Percentiles rank a stretch among this genome's conserved stretches.
Conservation (phyloP, 2,888 invertebrate genomes). For the Pinctada fucata region DNA sequence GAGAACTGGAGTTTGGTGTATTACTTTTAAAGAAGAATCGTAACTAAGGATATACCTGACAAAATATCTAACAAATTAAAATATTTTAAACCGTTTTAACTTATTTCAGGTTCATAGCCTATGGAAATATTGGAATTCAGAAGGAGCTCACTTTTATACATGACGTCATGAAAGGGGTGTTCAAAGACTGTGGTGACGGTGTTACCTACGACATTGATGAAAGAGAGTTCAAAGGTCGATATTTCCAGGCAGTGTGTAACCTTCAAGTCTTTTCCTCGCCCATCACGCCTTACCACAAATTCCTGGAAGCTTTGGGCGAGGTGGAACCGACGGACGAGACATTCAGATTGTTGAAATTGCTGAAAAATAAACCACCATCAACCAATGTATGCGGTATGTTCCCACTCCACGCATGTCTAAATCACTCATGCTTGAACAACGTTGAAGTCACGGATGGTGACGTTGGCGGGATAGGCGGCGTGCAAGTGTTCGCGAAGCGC, state of each 20-base stretch:
- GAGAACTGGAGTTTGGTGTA: no score
- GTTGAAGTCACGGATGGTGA: constrained; percentile 67
- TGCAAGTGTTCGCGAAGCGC: constrained; percentile 61
- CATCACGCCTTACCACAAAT: constrained; percentile 61
- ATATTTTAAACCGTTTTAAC: constrained; percentile 5
- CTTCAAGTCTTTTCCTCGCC: constrained; percentile 64
- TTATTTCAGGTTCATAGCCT: constrained; percentile 66
- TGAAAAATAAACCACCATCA: constrained; percentile 53
- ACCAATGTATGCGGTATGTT: constrained; percentile 69
- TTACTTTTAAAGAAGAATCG: no score
- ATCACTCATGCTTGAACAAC: constrained; percentile 70
- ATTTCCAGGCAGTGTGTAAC: constrained; percentile 70
- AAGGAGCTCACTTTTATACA: constrained; percentile 60
- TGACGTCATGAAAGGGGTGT: constrained; percentile 57
- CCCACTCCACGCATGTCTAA: constrained; percentile 70
- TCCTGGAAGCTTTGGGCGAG: constrained; percentile 51
- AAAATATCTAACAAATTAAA: not conserved
- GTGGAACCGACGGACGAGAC: constrained; percentile 48
- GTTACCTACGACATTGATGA: constrained; percentile 61
- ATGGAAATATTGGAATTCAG: constrained; percentile 56
- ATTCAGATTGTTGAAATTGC: constrained; percentile 51
- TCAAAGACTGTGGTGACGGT: constrained; percentile 60
- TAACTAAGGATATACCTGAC: no score
- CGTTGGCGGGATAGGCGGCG: constrained; percentile 57
- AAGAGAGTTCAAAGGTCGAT: constrained; percentile 69